Evolutionary conservation across 2,113 vertebrate species (phyloP).

Genomic region (Taxidea taxus): DNA sequence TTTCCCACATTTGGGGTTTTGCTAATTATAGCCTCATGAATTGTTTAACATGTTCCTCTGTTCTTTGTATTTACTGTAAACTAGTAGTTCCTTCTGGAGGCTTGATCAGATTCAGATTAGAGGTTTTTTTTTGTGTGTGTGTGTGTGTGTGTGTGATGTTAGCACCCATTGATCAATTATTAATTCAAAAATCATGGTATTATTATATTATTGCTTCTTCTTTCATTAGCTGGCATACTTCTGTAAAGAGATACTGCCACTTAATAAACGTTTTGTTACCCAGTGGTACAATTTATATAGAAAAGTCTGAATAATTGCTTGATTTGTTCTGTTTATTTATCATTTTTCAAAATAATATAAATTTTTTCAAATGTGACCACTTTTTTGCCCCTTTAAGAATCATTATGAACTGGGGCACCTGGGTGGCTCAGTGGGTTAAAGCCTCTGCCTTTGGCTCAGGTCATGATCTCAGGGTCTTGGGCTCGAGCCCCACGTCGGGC

Average conservation of each 20-base stretch:
- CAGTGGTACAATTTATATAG: not conserved
- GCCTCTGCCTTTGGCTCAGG: too few species aligned
- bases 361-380: not conserved
- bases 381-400: not conserved
- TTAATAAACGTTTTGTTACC: not conserved
- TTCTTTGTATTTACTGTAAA: not conserved
- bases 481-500: rapidly evolving
- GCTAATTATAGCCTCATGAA: not conserved
- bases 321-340: not conserved
- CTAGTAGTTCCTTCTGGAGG: not conserved
- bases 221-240: not conserved
- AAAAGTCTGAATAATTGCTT: not conserved
- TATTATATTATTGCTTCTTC: not conserved
- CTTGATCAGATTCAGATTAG: not conserved
- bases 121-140: not conserved
- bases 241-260: not conserved
- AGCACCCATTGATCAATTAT: not conserved
- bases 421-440: too few species aligned
- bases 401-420: not conserved
- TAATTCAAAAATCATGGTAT: not conserved
- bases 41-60: not conserved
- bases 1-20: not conserved
- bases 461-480: too few species aligned
- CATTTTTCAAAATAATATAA: not conserved
- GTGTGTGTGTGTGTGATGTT: too few species aligned